Evolutionary conservation across 2,797 vertebrate species (phyloP).

Genomic region (Melanotaenia trifasciata): DNA sequence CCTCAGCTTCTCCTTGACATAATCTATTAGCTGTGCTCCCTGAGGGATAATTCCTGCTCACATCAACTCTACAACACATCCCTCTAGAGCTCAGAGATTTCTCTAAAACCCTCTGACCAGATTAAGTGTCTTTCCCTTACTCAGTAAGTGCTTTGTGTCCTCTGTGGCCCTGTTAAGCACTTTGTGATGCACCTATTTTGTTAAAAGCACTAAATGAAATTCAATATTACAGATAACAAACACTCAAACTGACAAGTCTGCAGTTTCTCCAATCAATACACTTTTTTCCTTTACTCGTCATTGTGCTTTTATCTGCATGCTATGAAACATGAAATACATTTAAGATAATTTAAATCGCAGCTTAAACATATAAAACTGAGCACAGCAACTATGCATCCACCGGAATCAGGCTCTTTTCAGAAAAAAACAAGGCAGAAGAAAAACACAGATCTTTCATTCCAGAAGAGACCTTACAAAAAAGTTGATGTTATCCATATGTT

Average conservation of each 20-base stretch:
- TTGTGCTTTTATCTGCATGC: conserved; percentile 3
- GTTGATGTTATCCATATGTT: too few relatives aligned
- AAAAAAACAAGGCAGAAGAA: background rate
- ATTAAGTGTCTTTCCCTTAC: conserved; percentile 50
- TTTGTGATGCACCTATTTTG: conserved; percentile 55
- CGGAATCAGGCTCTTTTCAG: background rate
- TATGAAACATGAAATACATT: conserved; percentile 1
- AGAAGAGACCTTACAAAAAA: background rate
- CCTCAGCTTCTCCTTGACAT: conserved; percentile 52
- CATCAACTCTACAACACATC: conserved; percentile 40
- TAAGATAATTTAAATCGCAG: background rate
- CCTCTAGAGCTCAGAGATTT: conserved; percentile 34
- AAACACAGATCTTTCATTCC: background rate
- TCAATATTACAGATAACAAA: conserved; percentile 12
- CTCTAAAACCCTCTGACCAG: conserved; percentile 53
- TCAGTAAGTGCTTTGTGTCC: conserved; percentile 57
- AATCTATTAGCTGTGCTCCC: conserved; percentile 46
- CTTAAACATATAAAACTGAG: background rate
- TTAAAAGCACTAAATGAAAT: conserved; percentile 63
- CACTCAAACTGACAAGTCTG: conserved; percentile 16
- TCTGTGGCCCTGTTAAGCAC: conserved; percentile 41
- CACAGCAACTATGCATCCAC: background rate
- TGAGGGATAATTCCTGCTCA: conserved; percentile 44
- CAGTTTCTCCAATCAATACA: conserved; percentile 29
- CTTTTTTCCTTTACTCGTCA: conserved; percentile 17